Base-by-base conservation (phyloP, 2,113 vertebrate species). In the Meriones unguiculatus region DNA sequence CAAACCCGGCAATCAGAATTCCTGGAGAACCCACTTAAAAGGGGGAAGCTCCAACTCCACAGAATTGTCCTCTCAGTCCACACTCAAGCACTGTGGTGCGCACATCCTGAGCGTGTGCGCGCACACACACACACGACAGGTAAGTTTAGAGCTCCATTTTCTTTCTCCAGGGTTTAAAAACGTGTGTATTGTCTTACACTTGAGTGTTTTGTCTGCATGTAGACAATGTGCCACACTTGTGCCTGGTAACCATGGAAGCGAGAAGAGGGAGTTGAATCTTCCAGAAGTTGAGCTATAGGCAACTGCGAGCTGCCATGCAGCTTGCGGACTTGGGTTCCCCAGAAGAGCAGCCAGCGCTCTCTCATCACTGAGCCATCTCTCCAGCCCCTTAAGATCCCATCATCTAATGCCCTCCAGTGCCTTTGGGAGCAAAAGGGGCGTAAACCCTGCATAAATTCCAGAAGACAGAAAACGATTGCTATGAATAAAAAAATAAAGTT, bases 401-500 rank as follows among this genome's bases (percentile, higher is more conserved):
- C 73, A 73, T 50, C 87, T 92, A 73, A 91, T 32, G 50, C 22
- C 50, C 70, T 18, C 59, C 89, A 88, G 70, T 88, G 65, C n/a
- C 59, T 94, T 65, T 50, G 24, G 25, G 90, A 95, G 69, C 46
- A 77, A 28, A 52, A 92, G 52, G 30, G 24, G 28, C 17, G 89
- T 28, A 95, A 94, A 89, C 22, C 25, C 70, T 77, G 57, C 5
- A 24, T 8, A 80, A 90, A 94, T 46, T 76, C 20, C 52, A 70
- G 38, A 94, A 93, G 57, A 84, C 32, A 67, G n/a, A 2, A 13
- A 73, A 64, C 57, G 38, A 90, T 85, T 67, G 81, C 54, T 69
- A 28, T 65, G 14, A 77, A 35, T 73, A 50, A 93, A 82, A 64
- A 94, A 91, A 76, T 81, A 94, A 95, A 95, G 72, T 87, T 86